Base-by-base conservation (phyloP, 2,797 vertebrate species). In the Hydrocynus forskahlii region DNA sequence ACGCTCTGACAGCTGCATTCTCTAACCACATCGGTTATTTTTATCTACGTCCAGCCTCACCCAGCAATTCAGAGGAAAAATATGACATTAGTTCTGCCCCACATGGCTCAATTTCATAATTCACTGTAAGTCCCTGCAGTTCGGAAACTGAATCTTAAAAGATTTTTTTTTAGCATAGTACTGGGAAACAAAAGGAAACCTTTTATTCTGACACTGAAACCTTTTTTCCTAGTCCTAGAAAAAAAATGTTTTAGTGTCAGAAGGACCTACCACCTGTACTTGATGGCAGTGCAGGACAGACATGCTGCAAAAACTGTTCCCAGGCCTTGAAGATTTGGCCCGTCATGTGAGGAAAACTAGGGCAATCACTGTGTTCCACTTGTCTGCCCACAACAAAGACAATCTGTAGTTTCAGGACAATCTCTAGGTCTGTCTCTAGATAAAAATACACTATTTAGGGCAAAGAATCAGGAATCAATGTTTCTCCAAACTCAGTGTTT, bases 61-160 rank as follows among this genome's bases (percentile, higher is more conserved):
- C 72, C 72, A 74, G 55, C 48, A 74, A 60, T 74, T 59, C 55
- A 59, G 54, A 60, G 19, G 16, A 74, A 69, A 48, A 70, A 74
- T 21, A 1, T 19, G 72, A 7, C 71, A 59, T 23, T 48, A n/a
- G 14, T 9, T 68, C 40, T 66, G 14, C 45, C 35, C 19, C 19
- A 54, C 21, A 14, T 54, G 25, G 48, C 48, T 71, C 69, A 14
- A 7, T 38, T n/a, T 9, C 50, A 25, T 8, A 55, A 52, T 9
- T 38, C 52, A 55, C 1, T 52, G 19, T 29, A 72, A 23, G 40
- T 4, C 10, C 10, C 10, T n/a, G 1, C 35, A 73, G 5, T 57
- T 73, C 43, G 16, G 14, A 72, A 29, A 54, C 38, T 16, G n/a
- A 17, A n/a, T 14, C 50, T 54, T 10, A 50, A 50, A 50, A 50